These are phyloP conservation scores for Microcebus tavaratra DNA, from an alignment of 2,113 vertebrate genomes.

Conservation along the genomic window DNA sequence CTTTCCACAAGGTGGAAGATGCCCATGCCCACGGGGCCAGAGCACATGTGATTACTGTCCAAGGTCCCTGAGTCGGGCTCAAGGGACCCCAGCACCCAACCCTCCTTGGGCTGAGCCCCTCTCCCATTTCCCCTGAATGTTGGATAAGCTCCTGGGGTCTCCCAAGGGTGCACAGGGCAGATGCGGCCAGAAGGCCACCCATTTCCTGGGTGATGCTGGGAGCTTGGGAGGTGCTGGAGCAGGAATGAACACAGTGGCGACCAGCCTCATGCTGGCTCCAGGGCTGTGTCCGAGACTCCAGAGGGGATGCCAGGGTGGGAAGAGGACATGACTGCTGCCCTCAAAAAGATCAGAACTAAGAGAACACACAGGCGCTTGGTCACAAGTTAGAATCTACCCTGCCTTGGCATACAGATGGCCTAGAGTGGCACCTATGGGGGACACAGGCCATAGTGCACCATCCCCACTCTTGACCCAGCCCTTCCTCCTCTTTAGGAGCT, in stretches of 20 bases:
- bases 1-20: neutral
- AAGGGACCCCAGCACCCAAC: neutral
- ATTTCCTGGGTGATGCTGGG: neutral
- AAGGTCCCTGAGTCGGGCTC: neutral
- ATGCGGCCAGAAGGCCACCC: neutral
- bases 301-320: fast-evolving
- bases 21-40: neutral
- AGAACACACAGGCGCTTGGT: too few relatives aligned
- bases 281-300: neutral
- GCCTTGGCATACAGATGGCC: neutral
- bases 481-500: neutral
- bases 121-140: neutral
- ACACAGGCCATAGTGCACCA: neutral
- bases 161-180: neutral
- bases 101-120: neutral
- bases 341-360: neutral
- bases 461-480: neutral
- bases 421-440: neutral
- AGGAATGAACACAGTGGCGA: neutral
- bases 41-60: neutral
- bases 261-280: neutral
- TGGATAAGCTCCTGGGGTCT: neutral
- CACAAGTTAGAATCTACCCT: neutral
- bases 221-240: neutral
- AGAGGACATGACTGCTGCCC: neutral